Base-by-base conservation (phyloP, 2,113 vertebrate species). In the Tringa solitaria region DNA sequence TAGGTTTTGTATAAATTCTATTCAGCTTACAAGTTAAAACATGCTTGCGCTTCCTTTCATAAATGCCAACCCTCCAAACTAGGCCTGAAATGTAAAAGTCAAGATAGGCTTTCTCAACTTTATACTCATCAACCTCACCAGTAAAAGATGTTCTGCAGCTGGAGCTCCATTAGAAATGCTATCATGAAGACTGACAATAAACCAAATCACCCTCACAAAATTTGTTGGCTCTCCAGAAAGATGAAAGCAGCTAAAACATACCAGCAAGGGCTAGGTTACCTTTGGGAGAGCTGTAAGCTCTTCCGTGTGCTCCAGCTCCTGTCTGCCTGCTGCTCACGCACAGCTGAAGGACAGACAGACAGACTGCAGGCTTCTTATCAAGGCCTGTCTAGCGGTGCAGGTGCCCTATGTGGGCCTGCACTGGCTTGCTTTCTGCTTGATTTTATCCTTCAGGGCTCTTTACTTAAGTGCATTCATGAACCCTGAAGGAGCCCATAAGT, bases 101-200 rank as follows among this genome's bases (percentile, higher is more conserved):
- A 89, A 61, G 43, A 74, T 63, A 89, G 43, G 48, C 74, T 95
- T 80, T 89, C 83, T 89, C 19, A 77, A 70, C 32, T 67, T 84
- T 41, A 59, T 50, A 30, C 33, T 70, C 64, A 81, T 56, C 51
- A 48, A 21, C 83, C 75, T 48, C 84, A 87, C 60, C 53, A 51
- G 61, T 27, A 83, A 64, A 92, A 77, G 46, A 77, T 14, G 9
- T 10, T 81, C 61, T 0, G 0, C 76, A 80, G 68, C 46, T 74
- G 46, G 72, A 84, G 7, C 20, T 87, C 41, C 46, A 27, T 43
- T 81, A 72, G 43, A 86, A 95, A 81, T 12, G 26, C 28, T 78
- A 20, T 67, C 81, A 21, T 39, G 43, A 89, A 91, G 56, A 70
- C 27, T 64, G 43, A 79, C 51, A 82, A 78, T 30, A 84, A 87